Conservation (phyloP, 2,797 vertebrate genomes). For the Setipinna tenuifilis region DNA sequence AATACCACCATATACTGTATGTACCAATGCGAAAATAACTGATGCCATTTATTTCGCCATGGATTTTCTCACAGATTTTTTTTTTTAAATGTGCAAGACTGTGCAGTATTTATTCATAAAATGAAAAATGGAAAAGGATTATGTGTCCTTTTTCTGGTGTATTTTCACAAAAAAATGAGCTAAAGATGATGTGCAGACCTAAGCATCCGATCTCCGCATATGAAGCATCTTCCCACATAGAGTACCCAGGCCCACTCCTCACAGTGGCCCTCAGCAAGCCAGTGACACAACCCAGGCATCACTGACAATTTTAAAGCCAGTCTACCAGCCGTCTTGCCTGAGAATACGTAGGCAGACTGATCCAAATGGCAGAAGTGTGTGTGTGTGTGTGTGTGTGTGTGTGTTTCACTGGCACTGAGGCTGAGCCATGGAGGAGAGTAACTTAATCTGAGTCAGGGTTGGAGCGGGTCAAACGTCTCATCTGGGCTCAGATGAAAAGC, state of each 20-base stretch:
- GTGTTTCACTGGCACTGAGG: constrained; percentile 27
- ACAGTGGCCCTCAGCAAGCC: background rate
- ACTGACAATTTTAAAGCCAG: background rate
- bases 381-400: constrained; percentile 44
- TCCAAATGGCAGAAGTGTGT: constrained; percentile 23
- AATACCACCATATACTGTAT: background rate
- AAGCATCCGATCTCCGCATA: background rate
- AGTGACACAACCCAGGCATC: background rate
- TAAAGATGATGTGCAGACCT: background rate
- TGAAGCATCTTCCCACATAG: background rate
- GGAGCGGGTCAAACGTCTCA: constrained; percentile 69
- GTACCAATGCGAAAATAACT: background rate
- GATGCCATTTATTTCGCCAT: background rate
- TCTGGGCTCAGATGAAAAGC: constrained; percentile 75
- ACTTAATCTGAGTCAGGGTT: constrained; percentile 43
- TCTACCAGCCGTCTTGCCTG: background rate
- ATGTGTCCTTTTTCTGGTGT: background rate
- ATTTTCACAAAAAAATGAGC: background rate
- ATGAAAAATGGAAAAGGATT: background rate
- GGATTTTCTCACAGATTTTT: background rate
- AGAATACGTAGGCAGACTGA: background rate
- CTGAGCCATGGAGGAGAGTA: constrained; percentile 30
- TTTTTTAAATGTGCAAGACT: background rate
- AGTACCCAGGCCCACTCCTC: background rate
- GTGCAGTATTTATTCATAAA: background rate